Evolutionary conservation across 92 coral and sea anemone genomes (phyloP).

Genomic region (Umimayanthus chanpuru): DNA sequence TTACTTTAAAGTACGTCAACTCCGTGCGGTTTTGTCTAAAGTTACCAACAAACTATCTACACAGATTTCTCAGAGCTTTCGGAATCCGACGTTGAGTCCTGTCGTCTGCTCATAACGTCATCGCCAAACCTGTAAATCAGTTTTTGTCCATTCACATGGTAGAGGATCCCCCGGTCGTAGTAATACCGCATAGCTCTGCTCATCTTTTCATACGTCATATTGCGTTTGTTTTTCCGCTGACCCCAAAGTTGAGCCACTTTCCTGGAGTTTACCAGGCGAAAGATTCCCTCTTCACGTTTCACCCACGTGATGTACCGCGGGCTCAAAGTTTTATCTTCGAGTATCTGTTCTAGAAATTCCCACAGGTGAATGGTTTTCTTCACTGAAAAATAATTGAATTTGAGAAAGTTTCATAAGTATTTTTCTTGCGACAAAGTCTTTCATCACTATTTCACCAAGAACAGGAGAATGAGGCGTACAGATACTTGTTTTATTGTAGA

Average conservation of each 20-base stretch:
- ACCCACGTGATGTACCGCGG: constrained; percentile 80
- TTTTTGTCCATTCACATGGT: constrained; percentile 82
- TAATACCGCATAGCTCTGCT: constrained; percentile 87
- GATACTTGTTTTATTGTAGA: too few species aligned
- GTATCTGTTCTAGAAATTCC: constrained; percentile 82
- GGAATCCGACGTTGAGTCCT: constrained; percentile 28
- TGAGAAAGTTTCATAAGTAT: not conserved
- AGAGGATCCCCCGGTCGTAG: constrained; percentile 78
- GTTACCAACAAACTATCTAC: constrained; percentile 6
- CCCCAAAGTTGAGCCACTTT: constrained; percentile 90
- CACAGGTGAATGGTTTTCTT: constrained; percentile 83
- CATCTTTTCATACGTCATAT: constrained; percentile 92
- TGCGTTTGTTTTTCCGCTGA: constrained; percentile 80
- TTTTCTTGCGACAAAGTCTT: not conserved
- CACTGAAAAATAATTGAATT: constrained; percentile 49
- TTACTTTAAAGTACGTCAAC: not conserved
- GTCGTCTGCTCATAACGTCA: constrained; percentile 62
- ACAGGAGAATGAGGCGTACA: not conserved
- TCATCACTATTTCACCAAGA: not conserved
- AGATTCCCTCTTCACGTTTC: constrained; percentile 77
- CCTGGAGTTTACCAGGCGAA: constrained; percentile 78
- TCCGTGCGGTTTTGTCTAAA: not conserved
- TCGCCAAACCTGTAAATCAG: constrained; percentile 84
- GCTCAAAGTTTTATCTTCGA: constrained; percentile 65
- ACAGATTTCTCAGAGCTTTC: constrained; percentile 45